Percentiles rank a stretch among this genome's conserved stretches.
These are phyloP conservation scores for Etheostoma cragini DNA, from an alignment of 2,113 vertebrate species.

Conservation along the genomic window DNA sequence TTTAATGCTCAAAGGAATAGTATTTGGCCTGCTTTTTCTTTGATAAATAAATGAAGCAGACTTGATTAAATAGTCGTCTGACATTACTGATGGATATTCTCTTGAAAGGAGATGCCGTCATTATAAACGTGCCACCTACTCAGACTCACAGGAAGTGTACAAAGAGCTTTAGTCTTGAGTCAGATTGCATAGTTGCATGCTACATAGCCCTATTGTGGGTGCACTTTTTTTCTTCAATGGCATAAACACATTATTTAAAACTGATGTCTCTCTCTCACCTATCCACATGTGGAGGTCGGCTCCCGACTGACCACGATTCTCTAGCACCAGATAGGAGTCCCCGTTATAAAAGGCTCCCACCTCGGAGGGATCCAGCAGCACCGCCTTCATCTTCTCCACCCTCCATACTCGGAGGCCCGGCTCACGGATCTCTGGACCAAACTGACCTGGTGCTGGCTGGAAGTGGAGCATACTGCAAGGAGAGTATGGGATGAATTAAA, in stretches of 20 bases:
- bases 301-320: constrained; percentile 82
- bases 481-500: background rate
- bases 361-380: constrained; percentile 75
- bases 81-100: background rate
- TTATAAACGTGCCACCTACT: background rate
- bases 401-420: constrained; percentile 86
- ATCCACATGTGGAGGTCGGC: constrained; percentile 92
- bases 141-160: background rate
- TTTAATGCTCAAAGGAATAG: background rate
- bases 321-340: constrained; percentile 90
- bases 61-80: constrained; percentile 1
- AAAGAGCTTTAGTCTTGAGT: constrained; percentile 4
- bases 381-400: constrained; percentile 91
- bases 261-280: constrained; percentile 79
- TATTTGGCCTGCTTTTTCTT: background rate
- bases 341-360: constrained; percentile 89
- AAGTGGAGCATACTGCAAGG: constrained; percentile 80
- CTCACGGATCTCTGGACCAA: constrained; percentile 73
- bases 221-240: no score
- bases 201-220: background rate
- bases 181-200: background rate
- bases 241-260: background rate
- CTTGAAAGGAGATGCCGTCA: constrained; percentile 13
- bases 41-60: background rate
- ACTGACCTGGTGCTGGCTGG: constrained; percentile 80